Evolutionary conservation across 2,888 invertebrate species (phyloP), one percentile per base, ranked within the genome.

Genomic region (Augiades crinisus): DNA sequence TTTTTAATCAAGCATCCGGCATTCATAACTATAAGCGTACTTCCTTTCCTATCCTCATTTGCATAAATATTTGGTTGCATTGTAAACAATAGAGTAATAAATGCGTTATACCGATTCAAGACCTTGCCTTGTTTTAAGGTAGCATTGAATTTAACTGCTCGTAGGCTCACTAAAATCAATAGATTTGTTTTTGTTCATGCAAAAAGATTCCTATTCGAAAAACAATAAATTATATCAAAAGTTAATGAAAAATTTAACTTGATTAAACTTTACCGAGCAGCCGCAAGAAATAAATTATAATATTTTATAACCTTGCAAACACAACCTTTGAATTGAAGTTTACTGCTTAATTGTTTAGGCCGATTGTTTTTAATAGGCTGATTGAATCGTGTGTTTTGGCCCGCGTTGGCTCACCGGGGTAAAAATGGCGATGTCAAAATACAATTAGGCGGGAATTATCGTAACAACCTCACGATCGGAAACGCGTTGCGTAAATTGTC

Each of bases 401-500:
- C 1, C 16, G 19, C 10, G 24, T 52, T 45, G 5, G 24, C 21
- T 38, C 19, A 44, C 37, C 21, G 22, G 27, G 3, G 16, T 30
- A 45, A 45, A 43, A 45, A 45, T 45, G 16, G 33, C 38, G 45
- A 38, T 45, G 52, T 52, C 45, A 52, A 45, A 52, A 52, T 45
- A n/a, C 16, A 30, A 21, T 50, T 50, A n/a, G 37, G 38, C 52
- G 45, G 38, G 52, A 52, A 45, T 38, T 45, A 52, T 17, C 24
- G 37, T 52, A 45, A 52, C 37, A 16, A 3, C 47, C 6, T 13
- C 22, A 24, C 51, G 51, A 41, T 52, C 51, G 51, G 51, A 52
- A 33, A 52, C 24, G 8, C 44, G 44, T 52, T 52, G 45, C 45
- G 51, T 44, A 52, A 52, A 45, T 33, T 52, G 50, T 51, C 50